These are phyloP conservation scores for Cancer borealis DNA, from an alignment of 2,888 invertebrate species.

Conservation along the genomic window DNA sequence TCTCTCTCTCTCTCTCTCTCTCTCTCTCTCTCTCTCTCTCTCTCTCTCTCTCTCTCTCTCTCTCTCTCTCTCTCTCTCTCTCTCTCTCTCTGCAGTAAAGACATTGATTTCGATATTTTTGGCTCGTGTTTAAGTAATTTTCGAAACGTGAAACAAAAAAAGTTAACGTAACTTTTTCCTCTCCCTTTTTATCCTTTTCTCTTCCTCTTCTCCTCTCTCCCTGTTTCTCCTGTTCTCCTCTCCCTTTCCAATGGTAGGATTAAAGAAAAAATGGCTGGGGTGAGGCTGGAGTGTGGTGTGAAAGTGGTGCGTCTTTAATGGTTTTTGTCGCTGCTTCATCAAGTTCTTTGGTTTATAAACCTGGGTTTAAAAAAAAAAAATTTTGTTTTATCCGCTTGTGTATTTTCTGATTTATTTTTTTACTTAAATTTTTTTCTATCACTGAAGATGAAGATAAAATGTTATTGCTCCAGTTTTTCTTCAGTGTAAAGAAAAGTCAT, in stretches of 20 bases:
- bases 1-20: conserved; percentile 31
- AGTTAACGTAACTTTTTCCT: not conserved
- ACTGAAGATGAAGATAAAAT: not conserved
- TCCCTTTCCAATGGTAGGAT: not conserved
- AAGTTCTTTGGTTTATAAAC: no score
- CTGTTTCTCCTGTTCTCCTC: not conserved
- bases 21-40: not conserved
- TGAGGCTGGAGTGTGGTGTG: not conserved
- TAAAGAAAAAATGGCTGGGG: not conserved
- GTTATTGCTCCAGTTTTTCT: not conserved
- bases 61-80: conserved; percentile 56
- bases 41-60: conserved; percentile 50
- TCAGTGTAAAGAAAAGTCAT: not conserved
- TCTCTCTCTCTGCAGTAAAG: not conserved
- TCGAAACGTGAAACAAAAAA: not conserved
- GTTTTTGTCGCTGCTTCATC: no score
- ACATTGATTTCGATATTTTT: not conserved
- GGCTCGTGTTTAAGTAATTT: not conserved
- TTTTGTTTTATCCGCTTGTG: not conserved
- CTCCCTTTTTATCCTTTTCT: not conserved
- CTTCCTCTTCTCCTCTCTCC: not conserved
- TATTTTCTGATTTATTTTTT: not conserved
- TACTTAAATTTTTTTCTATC: not conserved
- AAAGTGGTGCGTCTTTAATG: not conserved
- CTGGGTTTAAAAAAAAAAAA: no score